These are phyloP conservation scores for Argyrosomus regius DNA, from an alignment of 2,797 vertebrate species.

Conservation along the genomic window DNA sequence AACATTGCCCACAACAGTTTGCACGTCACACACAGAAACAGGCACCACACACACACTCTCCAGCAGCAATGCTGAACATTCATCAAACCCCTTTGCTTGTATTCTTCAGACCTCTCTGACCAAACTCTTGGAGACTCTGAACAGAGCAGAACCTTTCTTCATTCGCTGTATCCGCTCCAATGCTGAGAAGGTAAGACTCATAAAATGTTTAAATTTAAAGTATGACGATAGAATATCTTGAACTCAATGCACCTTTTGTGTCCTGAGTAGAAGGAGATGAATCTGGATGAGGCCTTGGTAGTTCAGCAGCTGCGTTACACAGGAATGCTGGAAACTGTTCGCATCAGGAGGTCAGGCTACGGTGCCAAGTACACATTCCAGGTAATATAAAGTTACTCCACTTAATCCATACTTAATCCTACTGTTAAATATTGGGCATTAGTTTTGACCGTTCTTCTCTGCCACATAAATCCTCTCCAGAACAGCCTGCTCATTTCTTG, in stretches of 20 bases:
- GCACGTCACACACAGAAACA: neutral
- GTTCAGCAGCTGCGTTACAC: conserved; percentile 97
- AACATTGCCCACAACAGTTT: neutral
- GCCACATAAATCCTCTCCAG: neutral
- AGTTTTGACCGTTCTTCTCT: neutral
- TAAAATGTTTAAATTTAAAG: neutral
- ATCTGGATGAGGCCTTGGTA: conserved; percentile 93
- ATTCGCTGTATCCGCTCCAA: conserved; percentile 99
- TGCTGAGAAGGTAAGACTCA: conserved; percentile 90
- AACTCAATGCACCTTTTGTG: conserved; percentile 17
- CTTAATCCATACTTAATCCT: neutral
- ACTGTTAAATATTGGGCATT: neutral
- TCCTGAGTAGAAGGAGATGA: conserved; percentile 91
- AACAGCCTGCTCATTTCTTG: neutral
- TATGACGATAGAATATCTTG: neutral
- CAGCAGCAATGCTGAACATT: neutral
- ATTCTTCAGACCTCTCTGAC: conserved; percentile 91
- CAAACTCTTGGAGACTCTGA: conserved; percentile 94
- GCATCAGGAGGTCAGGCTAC: conserved; percentile 96
- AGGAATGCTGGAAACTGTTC: conserved; percentile 97
- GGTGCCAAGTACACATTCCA: conserved; percentile 98
- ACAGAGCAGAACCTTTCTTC: conserved; percentile 97
- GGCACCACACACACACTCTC: neutral
- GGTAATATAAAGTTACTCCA: conserved; percentile 80
- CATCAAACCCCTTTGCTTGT: neutral